Evolutionary conservation across 2,797 vertebrate species (phyloP).

Genomic region (Microhierax caerulescens): DNA sequence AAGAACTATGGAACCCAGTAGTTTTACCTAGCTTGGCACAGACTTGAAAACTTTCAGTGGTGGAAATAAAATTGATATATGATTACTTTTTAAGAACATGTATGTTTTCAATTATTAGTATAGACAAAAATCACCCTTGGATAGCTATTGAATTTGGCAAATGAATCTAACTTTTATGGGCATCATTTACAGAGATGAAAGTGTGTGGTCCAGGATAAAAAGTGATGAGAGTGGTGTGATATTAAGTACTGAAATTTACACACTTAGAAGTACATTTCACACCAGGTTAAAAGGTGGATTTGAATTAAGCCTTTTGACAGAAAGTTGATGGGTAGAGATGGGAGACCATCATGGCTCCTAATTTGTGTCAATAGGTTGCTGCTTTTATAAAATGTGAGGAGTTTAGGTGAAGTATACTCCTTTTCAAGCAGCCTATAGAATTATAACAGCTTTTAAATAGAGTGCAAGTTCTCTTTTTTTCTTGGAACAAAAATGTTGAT

Average conservation of each 20-base stretch:
- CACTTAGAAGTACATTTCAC: background rate
- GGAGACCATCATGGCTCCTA: background rate
- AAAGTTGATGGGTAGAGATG: background rate
- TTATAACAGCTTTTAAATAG: background rate
- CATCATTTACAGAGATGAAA: background rate
- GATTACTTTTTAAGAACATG: background rate
- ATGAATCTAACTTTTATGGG: background rate
- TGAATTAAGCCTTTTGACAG: background rate
- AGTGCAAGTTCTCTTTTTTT: conserved; percentile 24
- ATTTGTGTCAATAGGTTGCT: background rate
- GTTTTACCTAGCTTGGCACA: background rate
- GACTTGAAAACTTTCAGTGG: background rate
- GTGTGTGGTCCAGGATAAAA: background rate
- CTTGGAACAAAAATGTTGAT: conserved; percentile 26
- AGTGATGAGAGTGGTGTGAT: background rate
- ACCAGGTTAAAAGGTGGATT: background rate
- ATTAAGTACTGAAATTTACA: background rate
- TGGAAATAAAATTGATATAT: background rate
- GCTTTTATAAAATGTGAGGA: background rate
- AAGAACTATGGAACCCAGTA: background rate
- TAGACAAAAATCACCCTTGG: background rate
- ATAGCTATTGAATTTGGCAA: background rate
- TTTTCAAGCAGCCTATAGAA: background rate
- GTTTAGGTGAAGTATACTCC: background rate
- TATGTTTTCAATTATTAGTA: background rate